Evolutionary conservation across 2,797 vertebrate genomes (phyloP).

Genomic region (Peromyscus aztecus): DNA sequence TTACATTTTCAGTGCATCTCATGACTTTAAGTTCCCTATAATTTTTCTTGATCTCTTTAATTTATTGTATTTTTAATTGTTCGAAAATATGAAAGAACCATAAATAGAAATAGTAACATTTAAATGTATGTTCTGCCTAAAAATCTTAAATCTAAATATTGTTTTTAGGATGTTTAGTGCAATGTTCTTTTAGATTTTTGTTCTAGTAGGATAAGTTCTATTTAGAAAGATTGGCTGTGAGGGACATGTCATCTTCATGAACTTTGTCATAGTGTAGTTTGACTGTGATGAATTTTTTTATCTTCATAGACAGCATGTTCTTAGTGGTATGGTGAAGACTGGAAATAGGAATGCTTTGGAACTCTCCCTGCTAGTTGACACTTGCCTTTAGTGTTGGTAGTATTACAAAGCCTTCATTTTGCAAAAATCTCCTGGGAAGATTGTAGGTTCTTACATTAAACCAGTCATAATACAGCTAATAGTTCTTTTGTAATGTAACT

Average conservation of each 20-base stretch:
- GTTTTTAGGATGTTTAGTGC: not conserved
- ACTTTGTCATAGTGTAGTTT: conserved; percentile 9
- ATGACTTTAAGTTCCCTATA: not conserved
- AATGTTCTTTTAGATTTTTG: conserved; percentile 10
- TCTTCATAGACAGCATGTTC: not conserved
- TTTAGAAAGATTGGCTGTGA: not conserved
- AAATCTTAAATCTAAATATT: not conserved
- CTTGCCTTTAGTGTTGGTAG: not conserved
- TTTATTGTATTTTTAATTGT: conserved; percentile 1
- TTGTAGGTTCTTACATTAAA: not conserved
- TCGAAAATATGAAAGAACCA: not conserved
- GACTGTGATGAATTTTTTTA: not conserved
- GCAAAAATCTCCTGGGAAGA: not conserved
- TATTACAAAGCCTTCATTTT: conserved; percentile 37
- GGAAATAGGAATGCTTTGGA: not conserved
- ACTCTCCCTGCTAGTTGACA: not conserved
- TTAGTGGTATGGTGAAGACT: not conserved
- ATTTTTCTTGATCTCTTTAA: conserved; percentile 10
- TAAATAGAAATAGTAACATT: conserved; percentile 17
- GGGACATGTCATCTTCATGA: not conserved
- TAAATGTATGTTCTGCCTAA: conserved; percentile 21
- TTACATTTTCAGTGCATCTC: conserved; percentile 7
- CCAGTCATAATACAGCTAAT: not conserved
- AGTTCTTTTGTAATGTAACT: not conserved
- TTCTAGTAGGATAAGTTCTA: not conserved